Conservation (phyloP, 1,140 invertebrate genomes). For the Campoletis sonorensis region DNA sequence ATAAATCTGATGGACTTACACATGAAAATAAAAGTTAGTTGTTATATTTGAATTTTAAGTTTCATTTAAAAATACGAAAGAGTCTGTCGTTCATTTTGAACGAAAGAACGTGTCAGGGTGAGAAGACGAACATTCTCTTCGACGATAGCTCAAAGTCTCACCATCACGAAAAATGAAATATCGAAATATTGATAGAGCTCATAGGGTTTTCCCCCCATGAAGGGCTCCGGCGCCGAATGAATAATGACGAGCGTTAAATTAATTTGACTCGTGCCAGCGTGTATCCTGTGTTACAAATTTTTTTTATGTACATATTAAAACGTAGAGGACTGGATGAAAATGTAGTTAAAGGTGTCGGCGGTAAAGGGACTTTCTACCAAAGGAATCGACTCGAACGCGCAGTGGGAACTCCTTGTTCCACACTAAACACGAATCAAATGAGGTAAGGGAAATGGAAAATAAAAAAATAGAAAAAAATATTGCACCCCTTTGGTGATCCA, state of each 20-base stretch:
- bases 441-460: not conserved
- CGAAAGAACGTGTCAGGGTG: slow-evolving; percentile 14
- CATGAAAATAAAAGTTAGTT: not conserved
- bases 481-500: slow-evolving; percentile 16
- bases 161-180: slow-evolving; percentile 37
- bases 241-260: slow-evolving; percentile 69
- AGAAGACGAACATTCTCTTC: slow-evolving; percentile 17
- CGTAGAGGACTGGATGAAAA: slow-evolving; percentile 11
- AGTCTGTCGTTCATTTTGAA: slow-evolving; percentile 4
- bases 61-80: not conserved
- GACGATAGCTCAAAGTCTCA: slow-evolving; percentile 30
- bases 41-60: not conserved
- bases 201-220: not conserved
- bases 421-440: slow-evolving; percentile 42
- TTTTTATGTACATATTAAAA: slow-evolving; percentile 37
- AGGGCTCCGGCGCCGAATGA: slow-evolving; percentile 55
- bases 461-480: slow-evolving; percentile 40
- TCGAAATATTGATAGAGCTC: slow-evolving; percentile 60
- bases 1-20: not conserved
- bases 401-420: slow-evolving; percentile 48
- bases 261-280: slow-evolving; percentile 61
- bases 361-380: slow-evolving; percentile 51
- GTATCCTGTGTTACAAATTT: slow-evolving; percentile 63
- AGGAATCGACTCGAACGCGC: slow-evolving; percentile 38
- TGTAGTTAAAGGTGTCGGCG: slow-evolving; percentile 51